Conservation (phyloP, 2,113 vertebrate species). For the Clupea harengus region DNA sequence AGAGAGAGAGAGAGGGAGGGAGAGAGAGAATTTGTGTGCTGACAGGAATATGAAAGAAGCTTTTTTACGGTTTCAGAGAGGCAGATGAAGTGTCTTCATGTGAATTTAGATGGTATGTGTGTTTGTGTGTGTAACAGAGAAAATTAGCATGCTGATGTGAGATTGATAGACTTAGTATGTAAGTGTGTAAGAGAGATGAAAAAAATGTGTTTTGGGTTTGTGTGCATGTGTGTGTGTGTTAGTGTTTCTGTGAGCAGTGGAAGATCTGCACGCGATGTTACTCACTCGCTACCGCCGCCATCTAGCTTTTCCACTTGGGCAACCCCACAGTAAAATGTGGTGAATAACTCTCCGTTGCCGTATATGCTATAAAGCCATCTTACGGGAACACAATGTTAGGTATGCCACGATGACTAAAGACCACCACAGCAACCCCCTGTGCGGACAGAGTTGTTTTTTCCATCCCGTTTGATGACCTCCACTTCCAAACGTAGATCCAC, state of each 20-base stretch:
- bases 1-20: not conserved
- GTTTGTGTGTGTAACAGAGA: not conserved
- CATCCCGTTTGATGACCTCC: not conserved
- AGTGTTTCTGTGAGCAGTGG: not conserved
- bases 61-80: not conserved
- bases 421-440: not conserved
- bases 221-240: not conserved
- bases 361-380: conserved; percentile 40
- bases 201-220: not conserved
- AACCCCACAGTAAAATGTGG: not conserved
- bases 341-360: conserved; percentile 34
- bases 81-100: not conserved
- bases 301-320: not conserved
- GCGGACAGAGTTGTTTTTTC: not conserved
- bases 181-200: too few relatives aligned
- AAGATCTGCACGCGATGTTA: not conserved
- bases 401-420: not conserved
- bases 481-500: not conserved
- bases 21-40: not conserved
- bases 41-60: not conserved
- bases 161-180: too few relatives aligned
- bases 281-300: not conserved
- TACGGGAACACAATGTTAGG: conserved; percentile 1
- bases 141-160: too few relatives aligned
- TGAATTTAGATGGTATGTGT: not conserved